Percentiles rank a stretch among this genome's conserved stretches.
phyloP scores from a whole-genome alignment of 2,113 vertebrate genomes.

The Cnemophilus loriae region DNA sequence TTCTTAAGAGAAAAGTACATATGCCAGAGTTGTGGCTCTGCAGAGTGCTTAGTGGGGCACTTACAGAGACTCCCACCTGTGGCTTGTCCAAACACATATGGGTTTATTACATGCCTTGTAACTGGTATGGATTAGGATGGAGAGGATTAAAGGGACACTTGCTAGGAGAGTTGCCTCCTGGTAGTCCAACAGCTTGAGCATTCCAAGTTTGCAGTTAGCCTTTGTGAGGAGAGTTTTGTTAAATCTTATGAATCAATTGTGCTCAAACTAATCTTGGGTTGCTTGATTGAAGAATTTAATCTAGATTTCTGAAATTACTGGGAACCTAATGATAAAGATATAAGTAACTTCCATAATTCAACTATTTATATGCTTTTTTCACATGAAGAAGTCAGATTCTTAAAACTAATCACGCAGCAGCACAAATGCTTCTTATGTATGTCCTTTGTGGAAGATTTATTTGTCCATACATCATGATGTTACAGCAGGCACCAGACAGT shows the following conservation, averaged over 20 bases:
- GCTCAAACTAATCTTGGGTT: background rate
- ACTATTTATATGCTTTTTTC: background rate
- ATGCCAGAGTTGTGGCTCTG: background rate
- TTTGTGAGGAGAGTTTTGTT: background rate
- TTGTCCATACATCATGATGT: accelerated
- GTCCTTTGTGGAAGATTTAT: background rate
- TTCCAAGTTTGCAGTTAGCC: background rate
- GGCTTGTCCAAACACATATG: background rate
- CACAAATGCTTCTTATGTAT: background rate
- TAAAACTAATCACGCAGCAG: background rate
- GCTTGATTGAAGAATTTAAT: background rate
- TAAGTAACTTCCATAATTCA: background rate
- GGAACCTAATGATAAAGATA: background rate
- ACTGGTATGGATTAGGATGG: background rate
- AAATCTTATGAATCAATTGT: background rate
- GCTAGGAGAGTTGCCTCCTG: background rate
- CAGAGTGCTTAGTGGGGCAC: background rate
- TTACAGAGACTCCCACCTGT: background rate
- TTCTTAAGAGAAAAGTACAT: background rate
- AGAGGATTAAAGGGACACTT: background rate
- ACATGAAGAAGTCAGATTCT: background rate
- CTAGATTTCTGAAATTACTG: background rate
- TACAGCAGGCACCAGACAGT: background rate
- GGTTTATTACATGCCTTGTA: background rate
- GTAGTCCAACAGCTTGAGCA: background rate